These are phyloP conservation scores for Gallinago paraguaiae DNA, from an alignment of 2,113 vertebrate species.

Conservation along the genomic window DNA sequence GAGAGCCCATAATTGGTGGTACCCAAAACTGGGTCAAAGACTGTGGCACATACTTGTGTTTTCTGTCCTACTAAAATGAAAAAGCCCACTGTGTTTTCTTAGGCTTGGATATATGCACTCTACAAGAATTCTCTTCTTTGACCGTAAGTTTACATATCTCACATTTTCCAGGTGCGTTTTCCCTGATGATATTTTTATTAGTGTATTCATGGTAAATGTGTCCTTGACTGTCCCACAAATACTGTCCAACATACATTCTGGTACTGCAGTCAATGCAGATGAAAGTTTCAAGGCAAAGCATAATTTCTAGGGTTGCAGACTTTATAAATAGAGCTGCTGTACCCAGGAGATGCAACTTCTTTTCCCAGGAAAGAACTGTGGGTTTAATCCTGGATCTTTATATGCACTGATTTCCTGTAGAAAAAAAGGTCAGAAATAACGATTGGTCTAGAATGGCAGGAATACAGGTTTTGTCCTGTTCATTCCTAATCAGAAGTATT, in stretches of 20 bases:
- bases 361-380: background rate
- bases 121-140: constrained; percentile 45
- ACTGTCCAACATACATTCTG: background rate
- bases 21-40: background rate
- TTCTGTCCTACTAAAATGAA: constrained; percentile 20
- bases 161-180: background rate
- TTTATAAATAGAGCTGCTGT: background rate
- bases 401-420: background rate
- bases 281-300: background rate
- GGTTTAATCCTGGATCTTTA: background rate
- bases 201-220: background rate
- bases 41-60: background rate
- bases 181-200: constrained; percentile 34
- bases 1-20: background rate
- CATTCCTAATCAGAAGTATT: background rate
- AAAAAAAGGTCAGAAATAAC: background rate
- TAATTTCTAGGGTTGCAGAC: background rate
- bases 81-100: background rate
- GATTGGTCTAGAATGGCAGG: background rate
- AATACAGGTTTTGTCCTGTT: background rate
- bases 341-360: background rate
- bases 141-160: background rate
- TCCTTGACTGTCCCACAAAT: background rate
- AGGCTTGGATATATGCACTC: background rate
- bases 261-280: background rate